Percentiles rank a stretch among this genome's conserved stretches.
Evolutionary conservation across 2,888 invertebrate genomes (phyloP).

Genomic region (Eristalis intricaria): DNA sequence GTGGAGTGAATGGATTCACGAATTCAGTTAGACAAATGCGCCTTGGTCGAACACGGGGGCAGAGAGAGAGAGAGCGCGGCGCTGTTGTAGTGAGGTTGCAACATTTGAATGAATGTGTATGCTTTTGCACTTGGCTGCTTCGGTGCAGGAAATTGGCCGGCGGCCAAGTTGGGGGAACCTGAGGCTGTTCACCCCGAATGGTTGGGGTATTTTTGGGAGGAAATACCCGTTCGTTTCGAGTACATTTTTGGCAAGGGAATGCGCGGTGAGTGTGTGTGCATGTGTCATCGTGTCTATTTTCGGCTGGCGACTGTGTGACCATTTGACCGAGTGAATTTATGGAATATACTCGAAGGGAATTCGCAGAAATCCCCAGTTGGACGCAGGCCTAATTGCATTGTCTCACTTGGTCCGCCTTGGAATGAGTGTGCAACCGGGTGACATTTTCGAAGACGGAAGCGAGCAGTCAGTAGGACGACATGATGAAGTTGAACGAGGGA

Average conservation of each 20-base stretch:
- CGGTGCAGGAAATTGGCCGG: slow-evolving; percentile 57
- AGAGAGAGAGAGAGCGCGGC: slow-evolving; percentile 26
- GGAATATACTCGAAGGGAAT: slow-evolving; percentile 24
- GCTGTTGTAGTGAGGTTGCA: slow-evolving; percentile 34
- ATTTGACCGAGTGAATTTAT: slow-evolving; percentile 68
- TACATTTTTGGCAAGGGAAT: slow-evolving; percentile 20
- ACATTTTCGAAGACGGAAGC: neutral
- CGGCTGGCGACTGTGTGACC: slow-evolving; percentile 29
- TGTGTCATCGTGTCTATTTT: slow-evolving; percentile 57
- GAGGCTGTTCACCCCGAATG: slow-evolving; percentile 44
- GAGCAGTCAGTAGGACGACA: neutral
- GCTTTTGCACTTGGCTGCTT: slow-evolving; percentile 36
- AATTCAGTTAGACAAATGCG: slow-evolving; percentile 7
- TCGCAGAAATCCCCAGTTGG: slow-evolving; percentile 7
- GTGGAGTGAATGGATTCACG: slow-evolving; percentile 7
- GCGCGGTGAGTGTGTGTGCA: neutral
- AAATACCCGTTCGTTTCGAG: neutral
- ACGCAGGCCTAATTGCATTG: neutral
- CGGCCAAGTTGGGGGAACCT: slow-evolving; percentile 48
- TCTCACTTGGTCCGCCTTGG: neutral
- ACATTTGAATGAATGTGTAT: slow-evolving; percentile 30
- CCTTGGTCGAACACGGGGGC: neutral
- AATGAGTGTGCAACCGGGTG: neutral
- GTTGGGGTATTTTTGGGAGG: slow-evolving; percentile 39
- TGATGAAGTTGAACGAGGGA: neutral